Conservation (phyloP, 2,888 invertebrate genomes). For the Dasysyrphus tricinctus region DNA sequence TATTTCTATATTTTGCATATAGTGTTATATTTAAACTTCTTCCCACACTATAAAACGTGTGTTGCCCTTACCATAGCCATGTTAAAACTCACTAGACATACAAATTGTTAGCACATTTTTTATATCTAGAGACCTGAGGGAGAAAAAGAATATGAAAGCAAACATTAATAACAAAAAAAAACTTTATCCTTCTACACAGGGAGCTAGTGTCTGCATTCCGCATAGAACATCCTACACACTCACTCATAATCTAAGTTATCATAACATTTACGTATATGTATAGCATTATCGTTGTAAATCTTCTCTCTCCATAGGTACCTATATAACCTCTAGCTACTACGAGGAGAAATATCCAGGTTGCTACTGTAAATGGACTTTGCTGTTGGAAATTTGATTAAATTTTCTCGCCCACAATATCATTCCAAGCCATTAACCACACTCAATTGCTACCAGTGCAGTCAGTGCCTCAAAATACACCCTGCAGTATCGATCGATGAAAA, state of each 20-base stretch:
- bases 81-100: background rate
- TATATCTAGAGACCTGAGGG: background rate
- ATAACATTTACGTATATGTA: background rate
- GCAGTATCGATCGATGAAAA: constrained; percentile 35
- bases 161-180: constrained; percentile 25
- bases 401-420: constrained; percentile 51
- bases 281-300: constrained; percentile 1
- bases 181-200: constrained; percentile 24
- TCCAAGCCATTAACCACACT: constrained; percentile 59
- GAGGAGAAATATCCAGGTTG: background rate
- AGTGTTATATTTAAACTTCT: too few relatives aligned
- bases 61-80: background rate
- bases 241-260: constrained; percentile 13
- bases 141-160: constrained; percentile 32
- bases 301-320: background rate
- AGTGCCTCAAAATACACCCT: background rate
- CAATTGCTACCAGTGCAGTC: constrained; percentile 38
- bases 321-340: background rate
- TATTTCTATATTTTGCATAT: background rate
- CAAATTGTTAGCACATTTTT: background rate
- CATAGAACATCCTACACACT: constrained; percentile 8
- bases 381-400: constrained; percentile 56
- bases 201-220: constrained; percentile 4
- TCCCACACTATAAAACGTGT: background rate
- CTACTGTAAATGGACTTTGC: constrained; percentile 18